Conservation (phyloP, 2,113 vertebrate genomes). For the Hyaena hyaena region DNA sequence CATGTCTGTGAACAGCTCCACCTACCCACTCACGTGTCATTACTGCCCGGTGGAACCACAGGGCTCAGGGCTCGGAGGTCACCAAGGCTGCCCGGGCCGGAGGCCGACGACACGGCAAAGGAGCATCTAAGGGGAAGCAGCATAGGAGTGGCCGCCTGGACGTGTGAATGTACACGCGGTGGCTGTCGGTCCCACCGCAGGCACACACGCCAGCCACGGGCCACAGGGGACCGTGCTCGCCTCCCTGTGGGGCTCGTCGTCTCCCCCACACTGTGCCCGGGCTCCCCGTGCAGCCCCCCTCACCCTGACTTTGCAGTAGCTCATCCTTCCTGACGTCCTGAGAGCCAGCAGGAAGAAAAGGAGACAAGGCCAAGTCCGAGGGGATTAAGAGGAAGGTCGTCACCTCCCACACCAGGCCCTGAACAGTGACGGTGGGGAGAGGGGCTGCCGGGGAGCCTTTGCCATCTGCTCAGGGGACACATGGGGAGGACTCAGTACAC, state of each 20-base stretch:
- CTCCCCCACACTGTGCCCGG: not conserved
- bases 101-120: rapidly evolving
- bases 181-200: not conserved
- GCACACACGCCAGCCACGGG: not conserved
- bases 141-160: not conserved
- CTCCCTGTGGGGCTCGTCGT: rapidly evolving
- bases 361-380: not conserved
- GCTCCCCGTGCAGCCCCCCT: not conserved
- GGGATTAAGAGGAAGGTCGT: not conserved
- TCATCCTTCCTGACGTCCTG: not conserved
- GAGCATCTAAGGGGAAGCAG: not conserved
- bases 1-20: too few relatives aligned
- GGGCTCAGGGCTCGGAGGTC: not conserved
- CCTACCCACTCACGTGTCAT: too few relatives aligned
- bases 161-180: rapidly evolving
- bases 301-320: rapidly evolving
- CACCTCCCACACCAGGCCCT: not conserved
- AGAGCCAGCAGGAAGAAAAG: not conserved
- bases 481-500: rapidly evolving
- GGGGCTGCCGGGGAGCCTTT: not conserved
- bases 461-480: not conserved
- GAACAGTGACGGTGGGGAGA: not conserved
- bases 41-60: not conserved
- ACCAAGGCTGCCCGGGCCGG: too few relatives aligned
- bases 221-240: not conserved